Evolutionary conservation across 2,797 vertebrate species (phyloP), one percentile per base, ranked within the genome.

Genomic region (Lepus townsendii): DNA sequence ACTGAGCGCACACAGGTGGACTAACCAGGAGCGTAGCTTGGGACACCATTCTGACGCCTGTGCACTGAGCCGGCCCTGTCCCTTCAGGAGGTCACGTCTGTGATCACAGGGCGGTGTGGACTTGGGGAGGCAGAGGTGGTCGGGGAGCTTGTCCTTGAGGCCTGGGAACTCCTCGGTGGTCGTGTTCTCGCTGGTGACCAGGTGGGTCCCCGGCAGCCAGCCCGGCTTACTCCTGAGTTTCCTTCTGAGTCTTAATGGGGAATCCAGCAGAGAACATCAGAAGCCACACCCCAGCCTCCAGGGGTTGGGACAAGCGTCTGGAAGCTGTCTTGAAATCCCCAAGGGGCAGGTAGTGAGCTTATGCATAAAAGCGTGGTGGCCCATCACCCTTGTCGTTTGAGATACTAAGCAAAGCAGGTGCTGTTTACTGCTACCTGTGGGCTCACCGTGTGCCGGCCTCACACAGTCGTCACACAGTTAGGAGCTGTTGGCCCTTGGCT

Each of bases 341-440:
- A 68, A 19, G 52, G 78, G 62, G 47, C 16, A 35, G 54, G 68
- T 66, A 27, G 17, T 63, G 71, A 65, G 63, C 47, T 75, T 30
- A 42, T 35, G 68, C 87, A 32, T 65, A n/a, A 47, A 26, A 62
- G 57, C 66, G 38, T 32, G 52, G 27, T 50, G 14, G 82, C 68
- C 42, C 62, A 27, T 32, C 90, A 62, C 47, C 62, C 94, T 72
- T 84, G 24, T 73, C 8, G 60, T 85, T 71, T 69, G 79, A 83
- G 62, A n/a, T 71, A 26, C 68, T 30, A n/a, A 62, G 30, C 35
- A 47, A 62, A 10, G 17, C 32, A 12, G 2, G 24, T 9, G 24
- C 52, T 27, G 5, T 20, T 11, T 24, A 11, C 38, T 38, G 32
- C 63, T 65, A 4, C 35, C 42, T 47, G 42, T 47, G 42, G 42